phyloP scores from a whole-genome alignment of 2,113 vertebrate genomes.

The Lates calcarifer region DNA sequence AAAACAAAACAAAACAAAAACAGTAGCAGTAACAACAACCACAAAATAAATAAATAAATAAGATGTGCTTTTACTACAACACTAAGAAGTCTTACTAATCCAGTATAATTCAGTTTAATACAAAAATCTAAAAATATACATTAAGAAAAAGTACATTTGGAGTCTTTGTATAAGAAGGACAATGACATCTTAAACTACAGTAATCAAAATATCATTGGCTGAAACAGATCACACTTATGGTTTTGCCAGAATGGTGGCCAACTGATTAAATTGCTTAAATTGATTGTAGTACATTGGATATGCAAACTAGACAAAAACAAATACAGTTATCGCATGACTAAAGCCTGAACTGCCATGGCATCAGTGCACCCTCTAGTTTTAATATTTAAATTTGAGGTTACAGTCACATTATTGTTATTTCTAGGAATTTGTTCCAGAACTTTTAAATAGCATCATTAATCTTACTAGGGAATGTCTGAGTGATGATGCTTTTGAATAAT shows the following conservation, averaged over 20 bases:
- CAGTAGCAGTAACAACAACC: neutral
- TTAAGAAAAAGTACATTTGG: no score
- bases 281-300: no score
- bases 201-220: neutral
- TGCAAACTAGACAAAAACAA: no score
- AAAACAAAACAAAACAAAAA: neutral
- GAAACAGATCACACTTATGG: neutral
- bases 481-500: constrained; percentile 27
- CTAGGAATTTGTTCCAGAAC: neutral
- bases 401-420: no score
- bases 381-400: no score
- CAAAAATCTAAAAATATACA: neutral
- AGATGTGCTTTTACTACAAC: neutral
- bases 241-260: neutral
- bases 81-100: neutral
- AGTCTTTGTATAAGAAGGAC: neutral
- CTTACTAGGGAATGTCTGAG: constrained; percentile 11
- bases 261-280: no score
- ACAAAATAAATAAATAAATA: no score
- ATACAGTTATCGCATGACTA: no score
- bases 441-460: constrained; percentile 35
- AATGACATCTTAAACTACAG: neutral
- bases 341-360: no score
- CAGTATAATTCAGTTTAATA: neutral
- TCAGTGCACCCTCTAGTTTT: no score